phyloP scores from a whole-genome alignment of 1,140 invertebrate genomes.

The Euglossa dilemma region DNA sequence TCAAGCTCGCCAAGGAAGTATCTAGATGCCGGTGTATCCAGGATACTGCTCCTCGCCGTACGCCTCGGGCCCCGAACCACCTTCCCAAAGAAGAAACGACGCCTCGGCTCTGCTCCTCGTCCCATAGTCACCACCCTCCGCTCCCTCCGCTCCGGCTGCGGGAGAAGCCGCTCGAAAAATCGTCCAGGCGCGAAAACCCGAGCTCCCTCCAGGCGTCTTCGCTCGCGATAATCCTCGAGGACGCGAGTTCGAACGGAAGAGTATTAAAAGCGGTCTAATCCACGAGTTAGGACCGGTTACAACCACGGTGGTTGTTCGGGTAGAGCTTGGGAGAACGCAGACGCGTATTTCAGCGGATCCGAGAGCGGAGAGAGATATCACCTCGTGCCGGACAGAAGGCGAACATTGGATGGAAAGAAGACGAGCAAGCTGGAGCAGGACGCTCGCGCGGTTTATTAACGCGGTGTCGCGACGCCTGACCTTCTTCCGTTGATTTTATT shows the following conservation, averaged over 20 bases:
- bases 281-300: slow-evolving; percentile 40
- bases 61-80: slow-evolving; percentile 33
- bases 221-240: no score
- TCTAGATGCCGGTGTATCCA: slow-evolving; percentile 78
- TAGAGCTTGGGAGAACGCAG: no score
- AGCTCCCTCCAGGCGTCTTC: not conserved
- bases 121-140: not conserved
- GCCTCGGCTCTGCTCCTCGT: not conserved
- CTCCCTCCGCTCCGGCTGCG: no score
- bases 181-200: not conserved
- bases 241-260: not conserved
- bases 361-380: not conserved
- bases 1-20: slow-evolving; percentile 75
- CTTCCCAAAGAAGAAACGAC: slow-evolving; percentile 52
- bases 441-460: slow-evolving; percentile 66
- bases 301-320: no score
- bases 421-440: slow-evolving; percentile 29
- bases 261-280: slow-evolving; percentile 23
- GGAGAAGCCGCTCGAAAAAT: not conserved
- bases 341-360: no score
- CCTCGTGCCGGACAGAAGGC: not conserved
- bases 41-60: slow-evolving; percentile 74
- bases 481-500: slow-evolving; percentile 72
- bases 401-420: not conserved
- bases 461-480: slow-evolving; percentile 65